Percentiles rank a stretch among this genome's conserved stretches.
Conservation (phyloP, 2,888 invertebrate genomes). For the Oscheius sp. region DNA sequence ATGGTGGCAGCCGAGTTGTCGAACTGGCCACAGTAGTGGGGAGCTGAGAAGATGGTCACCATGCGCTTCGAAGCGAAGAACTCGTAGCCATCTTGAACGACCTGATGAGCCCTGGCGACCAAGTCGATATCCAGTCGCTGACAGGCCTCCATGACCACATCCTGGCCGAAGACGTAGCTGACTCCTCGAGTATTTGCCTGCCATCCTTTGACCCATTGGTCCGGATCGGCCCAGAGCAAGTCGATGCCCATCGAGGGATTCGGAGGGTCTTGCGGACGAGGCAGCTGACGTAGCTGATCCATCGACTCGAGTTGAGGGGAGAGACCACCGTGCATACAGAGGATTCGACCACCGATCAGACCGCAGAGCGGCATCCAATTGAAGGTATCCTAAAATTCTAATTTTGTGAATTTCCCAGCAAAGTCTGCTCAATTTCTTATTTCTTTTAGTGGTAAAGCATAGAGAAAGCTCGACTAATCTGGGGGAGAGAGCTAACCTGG, state of each 20-base stretch:
- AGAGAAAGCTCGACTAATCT: too few species aligned
- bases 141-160: slow-evolving; percentile 74
- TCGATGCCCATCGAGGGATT: slow-evolving; percentile 64
- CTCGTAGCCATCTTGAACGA: slow-evolving; percentile 76
- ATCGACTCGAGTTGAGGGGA: slow-evolving; percentile 56
- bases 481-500: slow-evolving; percentile 37
- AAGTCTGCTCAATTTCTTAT: too few species aligned
- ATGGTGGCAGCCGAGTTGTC: slow-evolving; percentile 61
- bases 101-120: slow-evolving; percentile 72
- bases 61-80: slow-evolving; percentile 72
- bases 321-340: slow-evolving; percentile 66
- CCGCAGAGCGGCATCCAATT: slow-evolving; percentile 66
- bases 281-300: slow-evolving; percentile 59
- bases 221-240: slow-evolving; percentile 55
- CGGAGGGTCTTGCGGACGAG: slow-evolving; percentile 64
- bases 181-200: slow-evolving; percentile 73
- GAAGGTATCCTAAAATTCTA: slow-evolving; percentile 57
- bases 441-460: too few species aligned
- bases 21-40: slow-evolving; percentile 66
- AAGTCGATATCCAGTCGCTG: slow-evolving; percentile 74
- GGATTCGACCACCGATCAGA: slow-evolving; percentile 59
- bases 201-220: slow-evolving; percentile 58
- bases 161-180: slow-evolving; percentile 75
- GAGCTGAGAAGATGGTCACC: slow-evolving; percentile 62
- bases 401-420: too few species aligned